Base-by-base conservation (phyloP, 2,888 invertebrate genomes). In the Calameuta filiformis region DNA sequence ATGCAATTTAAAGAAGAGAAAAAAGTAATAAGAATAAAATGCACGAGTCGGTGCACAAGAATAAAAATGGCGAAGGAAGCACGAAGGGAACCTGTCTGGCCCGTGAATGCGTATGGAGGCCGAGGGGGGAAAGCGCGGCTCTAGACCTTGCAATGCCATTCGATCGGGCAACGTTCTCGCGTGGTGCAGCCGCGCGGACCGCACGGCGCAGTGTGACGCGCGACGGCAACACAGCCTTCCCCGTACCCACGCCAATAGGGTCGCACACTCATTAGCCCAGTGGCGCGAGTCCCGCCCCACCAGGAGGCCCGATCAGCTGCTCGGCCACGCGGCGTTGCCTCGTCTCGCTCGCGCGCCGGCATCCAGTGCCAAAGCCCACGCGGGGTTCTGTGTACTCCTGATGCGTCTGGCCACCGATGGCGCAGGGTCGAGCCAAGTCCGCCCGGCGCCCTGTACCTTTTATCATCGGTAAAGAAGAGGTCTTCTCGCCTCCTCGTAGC, bases 251-350 rank as follows among this genome's bases (percentile, higher is more conserved):
- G 80, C 83, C 90, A 90, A 90, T 90, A 89, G 90, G 40, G 90
- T 90, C 89, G 90, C 88, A 89, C 89, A 88, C 89, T 90, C 89
- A 90, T 90, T 90, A 90, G 90, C 89, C 89, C 88, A 89, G 88
- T 89, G 88, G 89, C 88, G 88, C 89, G 87, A 87, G 84, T 88
- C 86, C 89, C 82, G 82, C 87, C 85, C 83, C 92, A 92, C 92
- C 92, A 91, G 91, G 90, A 90, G 90, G 91, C 90, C 93, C 94
- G 93, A 94, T 94, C 94, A 91, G 92, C 92, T 92, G 92, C 90
- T 90, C 92, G 88, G 92, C 92, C 91, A 91, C 91, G 86, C 88
- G 88, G 87, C 84, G 87, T 85, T 86, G 88, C 86, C 84, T 85
- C 84, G 86, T 82, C 85, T 69, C 81, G 79, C 81, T 83, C 91